Conservation (phyloP, 2,113 vertebrate species). For the Actenoides hombroni region DNA sequence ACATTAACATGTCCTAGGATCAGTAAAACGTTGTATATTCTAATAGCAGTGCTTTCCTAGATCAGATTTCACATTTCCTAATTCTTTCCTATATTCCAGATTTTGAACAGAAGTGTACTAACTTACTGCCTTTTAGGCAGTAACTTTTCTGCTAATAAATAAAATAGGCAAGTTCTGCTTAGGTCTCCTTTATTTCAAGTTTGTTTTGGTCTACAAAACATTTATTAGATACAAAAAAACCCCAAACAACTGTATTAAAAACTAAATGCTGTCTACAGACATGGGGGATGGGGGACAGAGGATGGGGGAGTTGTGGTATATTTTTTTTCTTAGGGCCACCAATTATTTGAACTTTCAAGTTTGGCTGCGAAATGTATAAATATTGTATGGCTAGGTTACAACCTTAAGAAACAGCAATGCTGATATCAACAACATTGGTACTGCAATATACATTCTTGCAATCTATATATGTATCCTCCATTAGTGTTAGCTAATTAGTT, state of each 20-base stretch:
- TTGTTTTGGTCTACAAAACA: not conserved
- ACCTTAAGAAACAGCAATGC: not conserved
- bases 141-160: not conserved
- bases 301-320: too few relatives aligned
- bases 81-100: not conserved
- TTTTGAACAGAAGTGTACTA: not conserved
- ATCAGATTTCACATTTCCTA: not conserved
- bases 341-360: not conserved
- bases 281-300: accelerated
- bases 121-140: not conserved
- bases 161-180: not conserved
- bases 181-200: not conserved
- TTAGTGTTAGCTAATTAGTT: not conserved
- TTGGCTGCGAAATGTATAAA: not conserved
- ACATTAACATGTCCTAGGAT: not conserved
- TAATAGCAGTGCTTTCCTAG: not conserved
- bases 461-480: accelerated
- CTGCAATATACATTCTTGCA: not conserved
- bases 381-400: not conserved
- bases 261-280: not conserved
- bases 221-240: not conserved
- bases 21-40: not conserved
- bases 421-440: not conserved
- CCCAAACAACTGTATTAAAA: not conserved
- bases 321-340: not conserved